Base-by-base conservation (phyloP, 2,888 invertebrate species). In the Amphipoea oculea region DNA sequence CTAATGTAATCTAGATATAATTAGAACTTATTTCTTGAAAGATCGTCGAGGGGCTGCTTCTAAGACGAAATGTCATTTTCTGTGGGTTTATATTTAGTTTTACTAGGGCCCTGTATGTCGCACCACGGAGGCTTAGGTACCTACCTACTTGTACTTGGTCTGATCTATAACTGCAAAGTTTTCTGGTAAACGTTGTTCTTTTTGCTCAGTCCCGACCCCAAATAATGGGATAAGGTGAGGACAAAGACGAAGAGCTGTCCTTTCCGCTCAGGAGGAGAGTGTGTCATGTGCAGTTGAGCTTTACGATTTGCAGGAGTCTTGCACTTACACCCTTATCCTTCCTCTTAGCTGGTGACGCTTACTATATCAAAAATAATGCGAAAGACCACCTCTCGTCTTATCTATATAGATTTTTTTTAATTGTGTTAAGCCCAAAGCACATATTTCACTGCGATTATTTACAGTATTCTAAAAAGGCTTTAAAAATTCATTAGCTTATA, bases 31-130 rank as follows among this genome's bases (percentile, higher is more conserved):
- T 69, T 63, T 81, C 73, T 73, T 40, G 23, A 63, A 73, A 80
- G 67, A 54, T 81, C 81, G 42, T 20, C 29, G 57, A 29, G 20
- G 20, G 62, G 45, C 23, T 45, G 29, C 12, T 74, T 29, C 40
- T 42, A 65, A 57, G n/a, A 40, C 23, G 20, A 63, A 75, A 81
- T 75, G 69, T 75, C 65, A 81, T 60, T 51, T 17, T 65, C 20
- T 23, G 0, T 40, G 14, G 14, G 23, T 74, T 63, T 74, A 69
- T 69, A 40, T 75, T 65, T 74, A 36, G 45, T 73, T 72, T 57
- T 42, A 67, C 20, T 29, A 4, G 29, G 4, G 5, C 20, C 29
- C 20, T 51, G 23, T 36, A 42, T 42, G 3, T n/a, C 4, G 23
- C 40, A 12, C 12, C 6, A 40, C 12, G 40, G 36, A 23, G 12